phyloP scores from a whole-genome alignment of 1,140 invertebrate genomes.

The Notospermus geniculatus region DNA sequence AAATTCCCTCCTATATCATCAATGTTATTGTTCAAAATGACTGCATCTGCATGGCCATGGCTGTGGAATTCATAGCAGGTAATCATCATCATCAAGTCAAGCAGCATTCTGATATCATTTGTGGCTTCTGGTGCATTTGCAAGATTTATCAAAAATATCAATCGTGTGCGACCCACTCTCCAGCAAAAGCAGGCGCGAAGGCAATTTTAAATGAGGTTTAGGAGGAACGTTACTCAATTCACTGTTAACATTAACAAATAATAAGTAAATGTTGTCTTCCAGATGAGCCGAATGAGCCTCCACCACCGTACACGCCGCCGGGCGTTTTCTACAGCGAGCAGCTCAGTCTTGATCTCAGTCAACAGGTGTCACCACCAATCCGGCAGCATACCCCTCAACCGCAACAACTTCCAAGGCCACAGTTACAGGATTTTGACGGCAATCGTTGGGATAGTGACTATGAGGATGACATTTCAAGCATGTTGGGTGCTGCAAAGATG shows the following conservation, averaged over 20 bases:
- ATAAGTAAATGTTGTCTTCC: neutral
- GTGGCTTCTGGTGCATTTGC: too few species aligned
- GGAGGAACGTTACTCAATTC: neutral
- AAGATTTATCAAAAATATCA: too few species aligned
- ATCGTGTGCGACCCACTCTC: too few species aligned
- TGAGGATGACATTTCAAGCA: slow-evolving; percentile 23
- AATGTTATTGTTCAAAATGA: too few species aligned
- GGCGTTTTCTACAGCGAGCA: slow-evolving; percentile 10
- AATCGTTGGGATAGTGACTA: slow-evolving; percentile 15
- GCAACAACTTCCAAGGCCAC: slow-evolving; percentile 3
- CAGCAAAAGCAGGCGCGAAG: too few species aligned
- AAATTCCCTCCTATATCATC: too few species aligned
- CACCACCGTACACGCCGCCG: slow-evolving; percentile 25
- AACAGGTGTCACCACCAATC: neutral
- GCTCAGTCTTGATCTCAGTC: neutral
- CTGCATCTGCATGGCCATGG: too few species aligned
- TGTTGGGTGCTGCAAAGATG: slow-evolving; percentile 26
- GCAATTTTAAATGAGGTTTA: neutral
- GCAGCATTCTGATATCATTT: too few species aligned
- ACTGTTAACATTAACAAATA: neutral
- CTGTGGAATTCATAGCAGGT: too few species aligned
- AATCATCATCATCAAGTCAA: too few species aligned
- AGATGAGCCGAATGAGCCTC: slow-evolving; percentile 20
- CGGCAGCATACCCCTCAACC: neutral
- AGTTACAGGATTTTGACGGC: slow-evolving; percentile 11